Evolutionary conservation across 2,113 vertebrate genomes (phyloP), one percentile per base, ranked within the genome.

Genomic region (Peucedramus taeniatus): DNA sequence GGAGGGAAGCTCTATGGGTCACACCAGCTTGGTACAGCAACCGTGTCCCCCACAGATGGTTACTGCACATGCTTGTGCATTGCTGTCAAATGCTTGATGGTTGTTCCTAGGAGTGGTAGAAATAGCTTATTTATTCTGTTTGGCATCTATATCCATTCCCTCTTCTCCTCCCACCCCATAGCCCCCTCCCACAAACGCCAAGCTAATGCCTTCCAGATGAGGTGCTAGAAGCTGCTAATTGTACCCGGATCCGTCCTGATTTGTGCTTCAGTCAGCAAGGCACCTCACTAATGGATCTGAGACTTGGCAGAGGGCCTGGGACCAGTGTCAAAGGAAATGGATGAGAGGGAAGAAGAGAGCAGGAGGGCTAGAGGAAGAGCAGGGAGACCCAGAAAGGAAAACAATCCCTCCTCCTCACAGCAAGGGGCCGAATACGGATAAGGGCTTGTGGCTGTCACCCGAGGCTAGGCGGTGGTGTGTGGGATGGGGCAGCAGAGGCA

Each of bases 161-260:
- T 94, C 78, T 94, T 89, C 87, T 94, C 69, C 66, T 96, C 96
- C 89, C 66, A 83, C 47, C 40, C 37, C 96, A 60, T 93, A 92
- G 80, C 68, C 59, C 90, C 96, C 72, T 90, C 90, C 93, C 94
- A 76, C 96, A 96, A 95, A 96, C 95, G 30, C 70, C 93, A 92
- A 93, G 93, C 89, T 98, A 98, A 98, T 98, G 97, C 94, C 96
- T 98, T 98, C 98, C 98, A 98, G 98, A 98, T 98, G 98, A 98
- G 97, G 98, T 98, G 98, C 86, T 94, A 98, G 98, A 98, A 97
- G 97, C 96, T 98, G 98, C 96, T 98, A 98, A 98, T 98, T 98
- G 97, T 95, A 77, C 97, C 93, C 94, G 96, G 98, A 98, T 98
- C 98, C 23, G 12, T 97, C 97, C 94, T 97, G 98, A 98, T 98